Conservation (phyloP, 1,140 invertebrate genomes). For the Anastrepha obliqua region DNA sequence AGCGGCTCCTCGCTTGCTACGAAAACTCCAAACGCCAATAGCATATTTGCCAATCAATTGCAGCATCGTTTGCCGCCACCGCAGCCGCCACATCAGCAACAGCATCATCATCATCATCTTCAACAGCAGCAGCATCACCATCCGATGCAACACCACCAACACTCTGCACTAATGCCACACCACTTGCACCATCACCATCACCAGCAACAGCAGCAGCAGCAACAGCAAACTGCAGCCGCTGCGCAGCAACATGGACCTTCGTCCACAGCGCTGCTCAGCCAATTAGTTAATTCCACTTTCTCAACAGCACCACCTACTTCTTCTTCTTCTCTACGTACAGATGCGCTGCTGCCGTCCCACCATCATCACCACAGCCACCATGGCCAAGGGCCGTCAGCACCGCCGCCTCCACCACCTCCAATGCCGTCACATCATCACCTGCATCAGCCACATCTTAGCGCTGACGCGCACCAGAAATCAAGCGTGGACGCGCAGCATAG, state of each 20-base stretch:
- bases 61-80: slow-evolving; percentile 68
- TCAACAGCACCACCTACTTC: slow-evolving; percentile 59
- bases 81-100: slow-evolving; percentile 65
- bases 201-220: slow-evolving; percentile 78
- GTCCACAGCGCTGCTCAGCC: slow-evolving; percentile 71
- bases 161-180: slow-evolving; percentile 61
- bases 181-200: slow-evolving; percentile 64
- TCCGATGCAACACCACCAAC: slow-evolving; percentile 26
- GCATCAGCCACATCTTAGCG: slow-evolving; percentile 64
- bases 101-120: slow-evolving; percentile 57
- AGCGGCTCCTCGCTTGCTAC: slow-evolving; percentile 64
- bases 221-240: slow-evolving; percentile 66
- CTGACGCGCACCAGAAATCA: slow-evolving; percentile 44
- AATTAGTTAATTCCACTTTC: slow-evolving; percentile 74
- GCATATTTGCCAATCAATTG: slow-evolving; percentile 47
- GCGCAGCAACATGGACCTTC: slow-evolving; percentile 70
- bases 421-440: slow-evolving; percentile 58
- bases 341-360: slow-evolving; percentile 54
- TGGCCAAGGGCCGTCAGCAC: slow-evolving; percentile 60
- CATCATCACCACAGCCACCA: slow-evolving; percentile 59
- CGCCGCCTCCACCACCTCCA: slow-evolving; percentile 55
- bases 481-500: not conserved
- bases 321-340: slow-evolving; percentile 65
- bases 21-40: slow-evolving; percentile 54
- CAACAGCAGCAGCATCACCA: slow-evolving; percentile 59